Conservation (phyloP, 1,140 invertebrate species). For the Drosophila persimilis region DNA sequence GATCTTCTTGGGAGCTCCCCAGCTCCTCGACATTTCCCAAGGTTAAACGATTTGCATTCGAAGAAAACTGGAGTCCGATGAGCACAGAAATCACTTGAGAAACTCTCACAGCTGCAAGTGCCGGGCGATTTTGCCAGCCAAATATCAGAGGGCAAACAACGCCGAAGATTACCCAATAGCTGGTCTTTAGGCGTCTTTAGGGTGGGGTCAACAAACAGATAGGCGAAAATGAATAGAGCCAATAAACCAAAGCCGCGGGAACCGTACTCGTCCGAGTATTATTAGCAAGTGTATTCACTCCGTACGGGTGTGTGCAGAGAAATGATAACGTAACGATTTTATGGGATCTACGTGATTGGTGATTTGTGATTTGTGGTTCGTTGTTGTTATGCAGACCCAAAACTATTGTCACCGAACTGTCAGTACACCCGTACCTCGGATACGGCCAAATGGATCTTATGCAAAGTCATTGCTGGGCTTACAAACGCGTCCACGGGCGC, state of each 20-base stretch:
- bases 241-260: slow-evolving; percentile 44
- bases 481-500: slow-evolving; percentile 43
- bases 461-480: slow-evolving; percentile 73
- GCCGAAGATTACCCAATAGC: too few species aligned
- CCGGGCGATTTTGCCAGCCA: background rate
- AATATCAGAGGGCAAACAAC: too few species aligned
- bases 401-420: slow-evolving; percentile 21
- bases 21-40: slow-evolving; percentile 21
- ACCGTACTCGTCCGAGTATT: slow-evolving; percentile 12
- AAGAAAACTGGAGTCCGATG: slow-evolving; percentile 17
- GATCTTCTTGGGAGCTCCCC: slow-evolving; percentile 23
- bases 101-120: slow-evolving; percentile 33
- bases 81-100: slow-evolving; percentile 14
- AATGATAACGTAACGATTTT: slow-evolving; percentile 72
- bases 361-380: background rate
- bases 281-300: slow-evolving; percentile 33
- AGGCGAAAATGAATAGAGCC: slow-evolving; percentile 65
- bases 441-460: slow-evolving; percentile 61
- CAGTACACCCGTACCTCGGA: background rate
- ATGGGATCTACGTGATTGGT: slow-evolving; percentile 67
- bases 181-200: slow-evolving; percentile 3
- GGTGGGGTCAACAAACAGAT: slow-evolving; percentile 59
- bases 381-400: slow-evolving; percentile 46
- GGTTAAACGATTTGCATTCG: slow-evolving; percentile 46
- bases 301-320: slow-evolving; percentile 21